phyloP scores from a whole-genome alignment of 2,888 invertebrate genomes.

The Atrina japonica region DNA sequence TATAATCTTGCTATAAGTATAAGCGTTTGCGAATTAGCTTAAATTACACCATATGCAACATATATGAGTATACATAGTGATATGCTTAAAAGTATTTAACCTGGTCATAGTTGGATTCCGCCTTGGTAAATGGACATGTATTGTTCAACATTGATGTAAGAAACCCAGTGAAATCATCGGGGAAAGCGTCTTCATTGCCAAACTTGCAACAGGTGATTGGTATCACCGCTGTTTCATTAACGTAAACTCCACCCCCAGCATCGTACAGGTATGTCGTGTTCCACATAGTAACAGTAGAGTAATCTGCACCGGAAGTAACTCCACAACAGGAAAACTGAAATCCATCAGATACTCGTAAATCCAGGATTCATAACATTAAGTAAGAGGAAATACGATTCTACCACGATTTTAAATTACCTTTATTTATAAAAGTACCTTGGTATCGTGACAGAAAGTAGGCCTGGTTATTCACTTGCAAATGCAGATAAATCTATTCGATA shows the following conservation, averaged over 20 bases:
- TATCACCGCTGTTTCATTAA: slow-evolving; percentile 28
- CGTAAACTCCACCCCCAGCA: slow-evolving; percentile 31
- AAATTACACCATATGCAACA: neutral
- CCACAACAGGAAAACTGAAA: slow-evolving; percentile 45
- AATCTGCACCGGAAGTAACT: slow-evolving; percentile 27
- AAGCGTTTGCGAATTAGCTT: too few relatives aligned
- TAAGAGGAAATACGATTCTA: too few relatives aligned
- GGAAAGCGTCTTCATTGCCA: slow-evolving; percentile 31
- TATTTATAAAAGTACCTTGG: too few relatives aligned
- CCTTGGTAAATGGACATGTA: slow-evolving; percentile 40
- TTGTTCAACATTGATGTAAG: slow-evolving; percentile 38
- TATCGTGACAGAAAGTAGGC: too few relatives aligned
- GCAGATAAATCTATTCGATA: too few relatives aligned
- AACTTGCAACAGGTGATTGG: slow-evolving; percentile 44
- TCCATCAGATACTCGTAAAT: too few relatives aligned
- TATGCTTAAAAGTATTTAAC: too few relatives aligned
- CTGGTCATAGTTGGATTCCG: slow-evolving; percentile 23
- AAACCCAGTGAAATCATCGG: slow-evolving; percentile 35
- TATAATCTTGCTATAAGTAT: too few relatives aligned
- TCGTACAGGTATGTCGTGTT: slow-evolving; percentile 43
- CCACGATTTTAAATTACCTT: too few relatives aligned
- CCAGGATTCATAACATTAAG: too few relatives aligned
- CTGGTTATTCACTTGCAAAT: too few relatives aligned
- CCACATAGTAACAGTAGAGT: slow-evolving; percentile 31
- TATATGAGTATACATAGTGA: neutral